These are phyloP conservation scores for Falco concolor DNA, from an alignment of 2,797 vertebrate species.

Conservation along the genomic window DNA sequence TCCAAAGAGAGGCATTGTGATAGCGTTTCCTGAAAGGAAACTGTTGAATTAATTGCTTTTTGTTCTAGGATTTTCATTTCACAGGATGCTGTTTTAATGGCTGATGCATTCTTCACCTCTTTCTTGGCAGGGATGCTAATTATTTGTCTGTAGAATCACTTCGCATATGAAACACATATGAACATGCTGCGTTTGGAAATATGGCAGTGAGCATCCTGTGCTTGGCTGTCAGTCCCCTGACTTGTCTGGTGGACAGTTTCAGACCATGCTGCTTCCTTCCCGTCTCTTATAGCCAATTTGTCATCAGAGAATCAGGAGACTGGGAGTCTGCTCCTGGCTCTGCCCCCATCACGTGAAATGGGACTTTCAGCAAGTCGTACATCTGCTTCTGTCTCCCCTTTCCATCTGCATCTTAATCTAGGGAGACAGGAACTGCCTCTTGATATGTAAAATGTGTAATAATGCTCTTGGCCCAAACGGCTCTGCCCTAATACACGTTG, in stretches of 20 bases:
- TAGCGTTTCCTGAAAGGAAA: constrained; percentile 32
- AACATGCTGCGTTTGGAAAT: background rate
- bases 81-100: constrained; percentile 32
- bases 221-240: constrained; percentile 7
- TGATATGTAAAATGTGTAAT: background rate
- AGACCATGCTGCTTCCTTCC: constrained; percentile 34
- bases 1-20: constrained; percentile 16
- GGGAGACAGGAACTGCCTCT: background rate
- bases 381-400: background rate
- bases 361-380: background rate
- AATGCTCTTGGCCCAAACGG: background rate
- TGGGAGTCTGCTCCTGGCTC: background rate
- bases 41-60: constrained; percentile 26
- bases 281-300: background rate
- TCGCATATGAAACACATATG: background rate
- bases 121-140: constrained; percentile 33
- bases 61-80: constrained; percentile 16
- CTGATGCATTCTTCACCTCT: constrained; percentile 25
- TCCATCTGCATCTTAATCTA: background rate
- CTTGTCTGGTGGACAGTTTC: constrained; percentile 24
- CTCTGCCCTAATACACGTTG: background rate
- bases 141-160: constrained; percentile 55
- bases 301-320: constrained; percentile 19
- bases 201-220: background rate
- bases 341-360: background rate